Percentiles rank a stretch among this genome's conserved stretches.
Conservation (phyloP, 1,140 invertebrate species). For the Trinorchestia longiramus region DNA sequence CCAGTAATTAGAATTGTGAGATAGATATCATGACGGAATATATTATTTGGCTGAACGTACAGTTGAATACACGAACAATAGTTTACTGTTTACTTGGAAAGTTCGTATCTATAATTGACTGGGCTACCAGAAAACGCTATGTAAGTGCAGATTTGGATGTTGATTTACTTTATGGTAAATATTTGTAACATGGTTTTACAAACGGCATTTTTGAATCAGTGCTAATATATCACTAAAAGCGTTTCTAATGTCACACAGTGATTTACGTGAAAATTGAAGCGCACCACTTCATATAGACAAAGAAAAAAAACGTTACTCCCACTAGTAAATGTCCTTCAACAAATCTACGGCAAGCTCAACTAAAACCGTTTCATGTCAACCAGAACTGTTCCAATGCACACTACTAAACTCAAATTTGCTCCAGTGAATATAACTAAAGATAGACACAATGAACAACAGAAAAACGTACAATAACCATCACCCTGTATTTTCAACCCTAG, state of each 20-base stretch:
- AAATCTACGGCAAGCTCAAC: neutral
- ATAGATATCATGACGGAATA: too few relatives aligned
- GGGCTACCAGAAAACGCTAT: too few relatives aligned
- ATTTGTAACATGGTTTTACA: neutral
- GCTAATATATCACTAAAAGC: constrained; percentile 35
- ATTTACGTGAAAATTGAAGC: constrained; percentile 29
- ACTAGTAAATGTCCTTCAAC: neutral
- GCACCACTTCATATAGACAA: constrained; percentile 4
- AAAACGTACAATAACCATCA: neutral
- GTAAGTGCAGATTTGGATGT: too few relatives aligned
- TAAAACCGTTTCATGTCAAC: neutral
- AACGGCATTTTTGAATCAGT: neutral
- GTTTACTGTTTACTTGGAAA: too few relatives aligned
- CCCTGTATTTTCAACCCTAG: neutral
- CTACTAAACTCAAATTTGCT: neutral
- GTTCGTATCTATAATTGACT: too few relatives aligned
- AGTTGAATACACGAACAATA: too few relatives aligned
- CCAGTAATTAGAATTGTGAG: neutral
- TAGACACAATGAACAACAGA: neutral
- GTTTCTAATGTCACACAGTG: constrained; percentile 28
- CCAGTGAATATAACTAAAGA: neutral
- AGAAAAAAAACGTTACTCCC: neutral
- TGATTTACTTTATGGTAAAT: neutral
- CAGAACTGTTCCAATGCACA: neutral
- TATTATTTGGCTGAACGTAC: too few relatives aligned